Percentiles rank a stretch among this genome's conserved stretches.
Conservation (phyloP, 2,888 invertebrate genomes). For the Ectemnius lituratus region DNA sequence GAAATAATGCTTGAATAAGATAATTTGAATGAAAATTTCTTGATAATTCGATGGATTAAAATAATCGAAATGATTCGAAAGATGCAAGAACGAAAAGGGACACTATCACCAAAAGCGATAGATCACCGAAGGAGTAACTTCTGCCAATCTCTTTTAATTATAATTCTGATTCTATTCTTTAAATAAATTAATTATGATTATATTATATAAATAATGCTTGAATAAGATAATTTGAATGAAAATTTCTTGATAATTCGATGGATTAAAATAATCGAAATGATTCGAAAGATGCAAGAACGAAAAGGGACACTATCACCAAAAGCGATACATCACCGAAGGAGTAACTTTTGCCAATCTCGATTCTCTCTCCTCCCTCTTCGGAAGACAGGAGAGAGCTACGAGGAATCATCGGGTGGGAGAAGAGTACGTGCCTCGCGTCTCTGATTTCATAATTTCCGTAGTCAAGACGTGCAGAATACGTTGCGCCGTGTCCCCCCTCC, state of each 20-base stretch:
- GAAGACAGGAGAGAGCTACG: slow-evolving; percentile 19
- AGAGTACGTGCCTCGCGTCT: slow-evolving; percentile 76
- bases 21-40: too few relatives aligned
- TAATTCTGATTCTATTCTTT: too few relatives aligned
- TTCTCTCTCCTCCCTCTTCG: slow-evolving; percentile 13
- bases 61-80: too few relatives aligned
- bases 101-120: slow-evolving; percentile 63
- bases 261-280: not conserved
- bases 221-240: too few relatives aligned
- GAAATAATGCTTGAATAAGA: too few relatives aligned
- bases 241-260: not conserved
- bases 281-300: too few relatives aligned
- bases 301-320: slow-evolving; percentile 53
- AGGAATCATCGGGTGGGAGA: not conserved
- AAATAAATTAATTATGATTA: not conserved
- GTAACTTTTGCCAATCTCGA: slow-evolving; percentile 62
- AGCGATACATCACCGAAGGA: slow-evolving; percentile 63
- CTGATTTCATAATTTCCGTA: slow-evolving; percentile 78
- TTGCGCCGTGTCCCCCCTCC: too few relatives aligned
- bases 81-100: too few relatives aligned
- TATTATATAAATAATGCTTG: too few relatives aligned
- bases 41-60: not conserved
- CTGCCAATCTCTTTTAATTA: slow-evolving; percentile 65
- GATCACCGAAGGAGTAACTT: slow-evolving; percentile 61
- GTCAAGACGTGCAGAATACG: slow-evolving; percentile 63